phyloP scores from a whole-genome alignment of 2,888 invertebrate species.

The Digitonthophagus gazella region DNA sequence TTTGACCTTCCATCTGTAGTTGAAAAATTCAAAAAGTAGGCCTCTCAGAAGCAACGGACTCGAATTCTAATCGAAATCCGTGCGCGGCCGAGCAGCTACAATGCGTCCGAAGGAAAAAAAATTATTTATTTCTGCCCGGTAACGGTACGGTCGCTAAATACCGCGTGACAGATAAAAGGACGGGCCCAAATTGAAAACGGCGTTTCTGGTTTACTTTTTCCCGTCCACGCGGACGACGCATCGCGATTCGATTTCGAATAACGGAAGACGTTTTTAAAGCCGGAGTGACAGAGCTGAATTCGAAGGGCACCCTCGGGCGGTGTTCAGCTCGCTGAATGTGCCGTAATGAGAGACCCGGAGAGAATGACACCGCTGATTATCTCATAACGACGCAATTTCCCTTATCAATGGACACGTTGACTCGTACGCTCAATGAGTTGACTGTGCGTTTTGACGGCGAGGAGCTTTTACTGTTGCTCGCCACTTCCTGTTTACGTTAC shows the following conservation, averaged over 20 bases:
- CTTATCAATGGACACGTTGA: not conserved
- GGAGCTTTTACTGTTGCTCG: not conserved
- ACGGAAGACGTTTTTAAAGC: not conserved
- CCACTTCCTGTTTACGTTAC: not conserved
- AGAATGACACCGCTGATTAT: not conserved
- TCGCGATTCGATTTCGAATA: not conserved
- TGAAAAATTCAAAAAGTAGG: not conserved
- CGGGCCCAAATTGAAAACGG: conserved; percentile 10
- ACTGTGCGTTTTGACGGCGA: not conserved
- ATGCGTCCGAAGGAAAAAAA: not conserved
- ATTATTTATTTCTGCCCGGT: not conserved
- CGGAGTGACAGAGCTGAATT: not conserved
- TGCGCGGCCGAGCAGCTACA: not conserved
- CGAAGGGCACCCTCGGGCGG: not conserved
- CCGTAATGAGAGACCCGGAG: not conserved
- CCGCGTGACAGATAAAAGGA: conserved; percentile 10
- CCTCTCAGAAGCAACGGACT: not conserved
- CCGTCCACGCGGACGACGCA: not conserved
- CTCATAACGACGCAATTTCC: not conserved
- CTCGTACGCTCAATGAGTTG: not conserved
- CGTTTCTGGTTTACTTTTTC: not conserved
- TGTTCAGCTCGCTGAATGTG: not conserved
- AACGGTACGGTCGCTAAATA: conserved; percentile 11
- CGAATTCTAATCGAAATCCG: not conserved
- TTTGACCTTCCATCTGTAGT: not conserved